Evolutionary conservation across 2,888 invertebrate species (phyloP).

Genomic region (Danaus chrysippus): DNA sequence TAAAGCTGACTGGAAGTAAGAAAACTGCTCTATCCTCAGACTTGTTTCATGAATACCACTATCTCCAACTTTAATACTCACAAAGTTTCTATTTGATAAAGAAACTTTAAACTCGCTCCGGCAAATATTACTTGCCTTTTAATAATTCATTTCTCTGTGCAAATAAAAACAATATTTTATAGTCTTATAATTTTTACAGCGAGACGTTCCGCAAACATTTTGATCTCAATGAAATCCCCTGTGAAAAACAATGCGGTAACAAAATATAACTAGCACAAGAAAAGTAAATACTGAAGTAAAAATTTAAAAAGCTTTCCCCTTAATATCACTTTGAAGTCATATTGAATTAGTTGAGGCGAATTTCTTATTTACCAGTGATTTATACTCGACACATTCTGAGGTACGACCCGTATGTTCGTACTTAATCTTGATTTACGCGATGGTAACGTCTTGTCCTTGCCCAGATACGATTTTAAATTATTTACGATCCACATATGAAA

Average conservation of each 20-base stretch:
- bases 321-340: conserved; percentile 65
- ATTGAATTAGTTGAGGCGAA: conserved; percentile 61
- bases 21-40: conserved; percentile 37
- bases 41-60: conserved; percentile 43
- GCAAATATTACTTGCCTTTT: conserved; percentile 35
- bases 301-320: conserved; percentile 27
- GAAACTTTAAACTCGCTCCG: conserved; percentile 42
- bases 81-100: conserved; percentile 53
- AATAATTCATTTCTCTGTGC: conserved; percentile 29
- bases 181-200: too few relatives aligned
- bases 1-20: conserved; percentile 34
- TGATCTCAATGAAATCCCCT: too few relatives aligned
- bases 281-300: not conserved
- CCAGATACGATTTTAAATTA: conserved; percentile 56
- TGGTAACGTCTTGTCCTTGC: conserved; percentile 56
- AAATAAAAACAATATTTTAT: too few relatives aligned
- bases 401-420: conserved; percentile 60
- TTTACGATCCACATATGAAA: conserved; percentile 58
- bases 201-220: too few relatives aligned
- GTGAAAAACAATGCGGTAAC: not conserved
- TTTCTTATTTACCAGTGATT: conserved; percentile 70
- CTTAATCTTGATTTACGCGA: conserved; percentile 73
- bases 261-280: not conserved
- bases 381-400: conserved; percentile 65
- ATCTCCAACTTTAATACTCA: conserved; percentile 44